Percentiles rank a stretch among this genome's conserved stretches.
Evolutionary conservation across 2,113 vertebrate genomes (phyloP).

Genomic region (Mirounga angustirostris): DNA sequence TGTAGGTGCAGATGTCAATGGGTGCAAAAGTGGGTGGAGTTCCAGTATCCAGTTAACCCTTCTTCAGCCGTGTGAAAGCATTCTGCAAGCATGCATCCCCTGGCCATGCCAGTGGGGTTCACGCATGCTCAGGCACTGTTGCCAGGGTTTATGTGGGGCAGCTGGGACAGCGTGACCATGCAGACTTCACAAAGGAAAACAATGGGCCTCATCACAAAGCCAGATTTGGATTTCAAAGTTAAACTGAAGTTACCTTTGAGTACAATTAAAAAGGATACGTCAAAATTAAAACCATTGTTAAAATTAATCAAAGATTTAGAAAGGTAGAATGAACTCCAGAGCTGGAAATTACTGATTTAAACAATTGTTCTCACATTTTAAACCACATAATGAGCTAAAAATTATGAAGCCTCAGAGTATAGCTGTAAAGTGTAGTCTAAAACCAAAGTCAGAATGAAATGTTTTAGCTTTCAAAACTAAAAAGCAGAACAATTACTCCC

Average conservation of each 20-base stretch:
- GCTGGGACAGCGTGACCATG: background rate
- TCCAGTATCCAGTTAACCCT: background rate
- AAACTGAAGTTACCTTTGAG: conserved; percentile 78
- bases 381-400: conserved; percentile 85
- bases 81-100: background rate
- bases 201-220: conserved; percentile 61
- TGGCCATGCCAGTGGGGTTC: background rate
- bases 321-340: conserved; percentile 81
- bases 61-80: background rate
- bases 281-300: conserved; percentile 84
- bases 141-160: background rate
- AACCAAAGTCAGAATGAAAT: conserved; percentile 83
- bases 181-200: conserved; percentile 55
- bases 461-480: conserved; percentile 83
- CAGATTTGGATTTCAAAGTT: conserved; percentile 69
- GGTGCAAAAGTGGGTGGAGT: background rate
- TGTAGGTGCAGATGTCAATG: background rate
- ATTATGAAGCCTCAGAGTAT: conserved; percentile 79
- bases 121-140: accelerated
- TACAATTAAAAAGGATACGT: conserved; percentile 78
- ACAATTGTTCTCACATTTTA: conserved; percentile 85
- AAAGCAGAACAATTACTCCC: conserved; percentile 84
- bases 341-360: conserved; percentile 84
- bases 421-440: conserved; percentile 75
- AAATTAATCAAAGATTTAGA: conserved; percentile 85